Conservation (phyloP, 2,797 vertebrate species). For the Tangara arthus region DNA sequence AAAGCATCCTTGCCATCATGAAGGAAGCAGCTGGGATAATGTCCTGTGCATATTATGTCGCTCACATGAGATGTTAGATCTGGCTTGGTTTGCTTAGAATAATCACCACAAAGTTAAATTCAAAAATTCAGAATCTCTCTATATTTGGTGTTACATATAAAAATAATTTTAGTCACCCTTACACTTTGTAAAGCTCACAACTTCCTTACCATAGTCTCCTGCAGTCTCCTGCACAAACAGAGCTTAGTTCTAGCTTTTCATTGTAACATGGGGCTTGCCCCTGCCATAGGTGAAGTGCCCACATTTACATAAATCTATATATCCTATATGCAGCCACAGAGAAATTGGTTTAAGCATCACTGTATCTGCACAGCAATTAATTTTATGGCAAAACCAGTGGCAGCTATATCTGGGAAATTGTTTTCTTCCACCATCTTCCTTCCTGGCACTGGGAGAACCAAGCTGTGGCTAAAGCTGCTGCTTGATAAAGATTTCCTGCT, state of each 20-base stretch:
- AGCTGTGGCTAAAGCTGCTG: background rate
- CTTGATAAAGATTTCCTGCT: background rate
- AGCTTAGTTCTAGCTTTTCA: background rate
- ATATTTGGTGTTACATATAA: background rate
- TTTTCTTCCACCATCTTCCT: background rate
- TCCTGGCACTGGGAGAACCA: background rate
- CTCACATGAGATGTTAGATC: background rate
- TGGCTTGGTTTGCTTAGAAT: background rate
- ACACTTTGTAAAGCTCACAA: background rate
- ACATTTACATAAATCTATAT: background rate
- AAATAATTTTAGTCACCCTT: background rate
- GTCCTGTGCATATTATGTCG: background rate
- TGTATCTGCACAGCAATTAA: background rate
- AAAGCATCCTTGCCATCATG: background rate
- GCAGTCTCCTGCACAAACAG: background rate
- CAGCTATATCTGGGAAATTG: background rate
- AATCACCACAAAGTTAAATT: background rate
- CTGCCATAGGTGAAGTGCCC: background rate
- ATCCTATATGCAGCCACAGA: background rate
- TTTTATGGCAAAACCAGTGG: background rate
- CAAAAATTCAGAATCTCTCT: background rate
- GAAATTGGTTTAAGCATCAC: background rate
- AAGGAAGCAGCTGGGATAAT: background rate
- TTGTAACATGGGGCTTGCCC: background rate
- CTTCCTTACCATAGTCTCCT: background rate